Conservation (phyloP, 1,140 invertebrate species). For the Diuraphis noxia region DNA sequence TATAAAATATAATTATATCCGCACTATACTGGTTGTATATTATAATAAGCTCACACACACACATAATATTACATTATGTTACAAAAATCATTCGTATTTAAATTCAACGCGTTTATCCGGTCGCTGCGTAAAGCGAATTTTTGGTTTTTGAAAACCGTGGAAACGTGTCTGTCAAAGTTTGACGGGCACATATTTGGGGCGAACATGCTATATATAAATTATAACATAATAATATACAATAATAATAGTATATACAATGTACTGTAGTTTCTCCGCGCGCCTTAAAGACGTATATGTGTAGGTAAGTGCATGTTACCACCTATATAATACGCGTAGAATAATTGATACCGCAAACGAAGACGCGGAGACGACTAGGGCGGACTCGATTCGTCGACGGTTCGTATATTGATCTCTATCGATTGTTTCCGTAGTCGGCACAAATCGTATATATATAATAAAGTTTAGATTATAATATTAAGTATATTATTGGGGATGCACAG, state of each 20-base stretch:
- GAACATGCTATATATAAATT: too few relatives aligned
- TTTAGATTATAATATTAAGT: neutral
- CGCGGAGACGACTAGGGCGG: neutral
- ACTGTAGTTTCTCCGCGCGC: neutral
- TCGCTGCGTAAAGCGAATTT: neutral
- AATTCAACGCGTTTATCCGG: neutral
- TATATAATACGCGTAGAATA: neutral
- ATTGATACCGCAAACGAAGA: neutral
- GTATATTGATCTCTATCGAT: constrained; percentile 1
- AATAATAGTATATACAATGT: too few relatives aligned
- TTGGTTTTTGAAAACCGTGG: neutral
- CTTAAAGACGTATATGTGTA: neutral
- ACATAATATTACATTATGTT: neutral
- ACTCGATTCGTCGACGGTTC: neutral
- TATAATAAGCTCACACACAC: neutral
- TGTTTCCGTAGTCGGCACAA: neutral
- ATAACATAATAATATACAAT: neutral
- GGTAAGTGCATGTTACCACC: too few relatives aligned
- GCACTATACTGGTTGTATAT: neutral
- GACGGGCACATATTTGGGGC: neutral
- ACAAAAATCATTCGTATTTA: neutral
- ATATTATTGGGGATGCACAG: neutral
- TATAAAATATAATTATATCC: neutral
- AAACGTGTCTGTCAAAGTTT: neutral
- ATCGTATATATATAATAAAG: neutral